Evolutionary conservation across 2,888 invertebrate genomes (phyloP).

Genomic region (Acanthoscelides obtectus): DNA sequence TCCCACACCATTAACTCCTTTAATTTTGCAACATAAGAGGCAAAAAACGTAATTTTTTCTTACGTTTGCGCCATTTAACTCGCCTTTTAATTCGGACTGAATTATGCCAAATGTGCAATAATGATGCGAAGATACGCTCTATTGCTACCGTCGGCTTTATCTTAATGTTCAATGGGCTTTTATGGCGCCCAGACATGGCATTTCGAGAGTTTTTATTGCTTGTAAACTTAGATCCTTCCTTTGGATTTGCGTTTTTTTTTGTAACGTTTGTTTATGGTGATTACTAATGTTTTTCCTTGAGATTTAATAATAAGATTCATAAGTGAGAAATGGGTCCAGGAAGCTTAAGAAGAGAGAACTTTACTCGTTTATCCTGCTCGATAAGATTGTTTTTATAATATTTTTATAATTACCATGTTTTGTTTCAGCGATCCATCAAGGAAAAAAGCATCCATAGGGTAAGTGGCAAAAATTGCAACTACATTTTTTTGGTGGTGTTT

Average conservation of each 20-base stretch:
- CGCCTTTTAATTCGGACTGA: slow-evolving; percentile 29
- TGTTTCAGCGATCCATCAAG: too few relatives aligned
- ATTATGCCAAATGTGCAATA: slow-evolving; percentile 36
- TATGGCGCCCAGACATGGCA: slow-evolving; percentile 30
- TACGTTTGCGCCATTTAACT: slow-evolving; percentile 36
- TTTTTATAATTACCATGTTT: too few relatives aligned
- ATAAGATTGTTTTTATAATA: too few relatives aligned
- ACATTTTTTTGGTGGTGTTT: too few relatives aligned
- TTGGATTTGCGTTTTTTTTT: background rate
- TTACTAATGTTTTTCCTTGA: background rate
- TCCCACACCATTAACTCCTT: slow-evolving; percentile 38
- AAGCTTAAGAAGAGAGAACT: too few relatives aligned
- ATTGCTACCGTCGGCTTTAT: slow-evolving; percentile 24
- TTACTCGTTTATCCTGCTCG: too few relatives aligned
- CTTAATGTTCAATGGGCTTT: slow-evolving; percentile 30
- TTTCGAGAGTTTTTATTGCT: background rate
- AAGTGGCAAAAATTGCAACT: too few relatives aligned
- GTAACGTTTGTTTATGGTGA: background rate
- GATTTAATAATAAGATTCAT: background rate
- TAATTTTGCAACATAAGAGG: slow-evolving; percentile 25
- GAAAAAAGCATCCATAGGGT: too few relatives aligned
- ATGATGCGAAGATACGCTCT: slow-evolving; percentile 34
- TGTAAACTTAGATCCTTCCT: background rate
- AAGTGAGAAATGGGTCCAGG: background rate
- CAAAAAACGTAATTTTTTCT: slow-evolving; percentile 31